These are phyloP conservation scores for Pachypanchax playfairii DNA, from an alignment of 2,113 vertebrate species.

Conservation along the genomic window DNA sequence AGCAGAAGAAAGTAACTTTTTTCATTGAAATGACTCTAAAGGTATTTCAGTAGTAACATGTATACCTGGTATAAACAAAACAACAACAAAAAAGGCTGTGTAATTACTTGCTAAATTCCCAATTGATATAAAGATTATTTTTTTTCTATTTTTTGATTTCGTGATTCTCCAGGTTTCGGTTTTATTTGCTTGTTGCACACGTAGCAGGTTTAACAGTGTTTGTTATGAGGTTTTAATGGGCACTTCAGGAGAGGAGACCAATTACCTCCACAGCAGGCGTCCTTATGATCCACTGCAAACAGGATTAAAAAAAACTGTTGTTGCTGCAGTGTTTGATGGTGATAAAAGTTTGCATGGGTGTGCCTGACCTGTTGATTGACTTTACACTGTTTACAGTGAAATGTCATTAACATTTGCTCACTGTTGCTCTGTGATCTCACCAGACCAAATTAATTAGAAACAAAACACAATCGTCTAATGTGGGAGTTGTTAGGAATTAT, in stretches of 20 bases:
- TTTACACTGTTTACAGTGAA: conserved; percentile 38
- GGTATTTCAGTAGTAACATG: not conserved
- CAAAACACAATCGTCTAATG: conserved; percentile 31
- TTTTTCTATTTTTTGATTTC: not conserved
- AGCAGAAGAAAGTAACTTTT: conserved; percentile 3
- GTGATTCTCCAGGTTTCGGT: conserved; percentile 40
- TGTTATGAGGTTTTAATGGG: conserved; percentile 61
- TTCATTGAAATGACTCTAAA: not conserved
- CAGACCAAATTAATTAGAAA: conserved; percentile 15
- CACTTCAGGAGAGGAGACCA: conserved; percentile 60
- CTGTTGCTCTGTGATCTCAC: conserved; percentile 34
- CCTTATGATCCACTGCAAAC: conserved; percentile 57
- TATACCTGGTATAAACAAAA: not conserved
- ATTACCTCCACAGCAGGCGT: conserved; percentile 66
- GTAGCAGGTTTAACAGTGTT: conserved; percentile 66
- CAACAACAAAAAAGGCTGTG: too few relatives aligned
- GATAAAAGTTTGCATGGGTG: conserved; percentile 37
- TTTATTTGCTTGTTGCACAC: conserved; percentile 42
- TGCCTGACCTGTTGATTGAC: conserved; percentile 26
- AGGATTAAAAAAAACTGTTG: conserved; percentile 56
- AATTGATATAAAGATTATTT: not conserved
- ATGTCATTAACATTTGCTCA: conserved; percentile 37
- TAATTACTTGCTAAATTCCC: too few relatives aligned
- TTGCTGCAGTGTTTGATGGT: conserved; percentile 41
- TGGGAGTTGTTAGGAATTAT: conserved; percentile 29